These are phyloP conservation scores for Pelosia muscerda DNA, from an alignment of 2,888 invertebrate species.

Conservation along the genomic window DNA sequence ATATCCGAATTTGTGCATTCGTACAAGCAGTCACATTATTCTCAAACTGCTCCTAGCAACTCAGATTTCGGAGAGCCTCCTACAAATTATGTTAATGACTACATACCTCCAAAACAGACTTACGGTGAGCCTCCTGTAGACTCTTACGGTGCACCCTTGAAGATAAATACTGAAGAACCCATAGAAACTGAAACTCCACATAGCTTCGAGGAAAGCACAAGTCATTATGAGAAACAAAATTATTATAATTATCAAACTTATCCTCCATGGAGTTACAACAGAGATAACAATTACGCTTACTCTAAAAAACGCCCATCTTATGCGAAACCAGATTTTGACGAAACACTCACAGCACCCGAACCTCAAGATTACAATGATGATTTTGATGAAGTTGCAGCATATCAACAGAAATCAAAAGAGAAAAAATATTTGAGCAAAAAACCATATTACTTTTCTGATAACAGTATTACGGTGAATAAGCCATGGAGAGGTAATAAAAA, in stretches of 20 bases:
- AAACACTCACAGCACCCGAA: conserved; percentile 22
- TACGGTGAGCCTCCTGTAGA: conserved; percentile 70
- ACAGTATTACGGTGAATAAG: conserved; percentile 51
- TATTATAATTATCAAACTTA: conserved; percentile 41
- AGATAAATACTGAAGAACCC: conserved; percentile 41
- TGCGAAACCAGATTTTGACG: conserved; percentile 12
- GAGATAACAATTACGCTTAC: conserved; percentile 46
- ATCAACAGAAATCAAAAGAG: conserved; percentile 1
- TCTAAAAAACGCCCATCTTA: conserved; percentile 28
- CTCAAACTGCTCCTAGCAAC: conserved; percentile 54
- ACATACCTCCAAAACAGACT: conserved; percentile 48
- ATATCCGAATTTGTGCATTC: conserved; percentile 51
- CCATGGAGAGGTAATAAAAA: conserved; percentile 57
- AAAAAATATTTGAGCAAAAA: conserved; percentile 50
- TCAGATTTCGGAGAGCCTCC: conserved; percentile 76
- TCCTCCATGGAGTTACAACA: conserved; percentile 54
- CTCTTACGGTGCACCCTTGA: conserved; percentile 68
- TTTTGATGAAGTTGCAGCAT: conserved; percentile 11
- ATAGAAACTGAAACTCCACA: conserved; percentile 44
- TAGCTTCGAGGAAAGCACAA: conserved; percentile 39
- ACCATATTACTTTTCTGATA: conserved; percentile 49
- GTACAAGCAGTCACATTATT: conserved; percentile 52
- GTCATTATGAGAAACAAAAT: conserved; percentile 20
- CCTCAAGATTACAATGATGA: conserved; percentile 17
- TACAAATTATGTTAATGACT: conserved; percentile 41